Conservation (phyloP, 2,113 vertebrate species). For the Neodontobutis hainanensis region DNA sequence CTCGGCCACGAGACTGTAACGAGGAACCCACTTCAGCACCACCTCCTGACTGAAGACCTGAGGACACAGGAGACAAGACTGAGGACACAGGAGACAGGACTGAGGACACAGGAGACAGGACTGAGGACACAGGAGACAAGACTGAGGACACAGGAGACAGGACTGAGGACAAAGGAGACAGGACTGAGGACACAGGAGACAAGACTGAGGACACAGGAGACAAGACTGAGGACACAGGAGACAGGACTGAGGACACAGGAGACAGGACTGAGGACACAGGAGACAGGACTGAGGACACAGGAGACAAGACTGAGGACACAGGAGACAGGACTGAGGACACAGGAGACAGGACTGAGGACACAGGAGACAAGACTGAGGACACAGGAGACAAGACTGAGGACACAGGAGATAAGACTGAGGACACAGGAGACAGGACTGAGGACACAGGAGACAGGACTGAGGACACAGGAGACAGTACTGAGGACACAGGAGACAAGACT, state of each 20-base stretch:
- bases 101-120: too few relatives aligned
- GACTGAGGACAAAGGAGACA: too few relatives aligned
- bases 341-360: too few relatives aligned
- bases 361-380: conserved; percentile 80
- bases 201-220: conserved; percentile 41
- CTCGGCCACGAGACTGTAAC: conserved; percentile 91
- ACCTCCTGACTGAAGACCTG: conserved; percentile 89
- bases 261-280: conserved; percentile 48
- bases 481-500: too few relatives aligned
- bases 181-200: conserved; percentile 91
- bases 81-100: too few relatives aligned
- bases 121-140: conserved; percentile 32
- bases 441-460: background rate
- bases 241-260: conserved; percentile 86
- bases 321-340: conserved; percentile 55
- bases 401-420: background rate
- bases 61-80: background rate
- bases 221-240: too few relatives aligned
- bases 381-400: too few relatives aligned
- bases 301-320: conserved; percentile 83
- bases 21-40: conserved; percentile 86
- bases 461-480: too few relatives aligned
- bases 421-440: conserved; percentile 39
- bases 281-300: too few relatives aligned
- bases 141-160: too few relatives aligned